Base-by-base conservation (phyloP, 2,113 vertebrate genomes). In the Ivindomyrus marchei region DNA sequence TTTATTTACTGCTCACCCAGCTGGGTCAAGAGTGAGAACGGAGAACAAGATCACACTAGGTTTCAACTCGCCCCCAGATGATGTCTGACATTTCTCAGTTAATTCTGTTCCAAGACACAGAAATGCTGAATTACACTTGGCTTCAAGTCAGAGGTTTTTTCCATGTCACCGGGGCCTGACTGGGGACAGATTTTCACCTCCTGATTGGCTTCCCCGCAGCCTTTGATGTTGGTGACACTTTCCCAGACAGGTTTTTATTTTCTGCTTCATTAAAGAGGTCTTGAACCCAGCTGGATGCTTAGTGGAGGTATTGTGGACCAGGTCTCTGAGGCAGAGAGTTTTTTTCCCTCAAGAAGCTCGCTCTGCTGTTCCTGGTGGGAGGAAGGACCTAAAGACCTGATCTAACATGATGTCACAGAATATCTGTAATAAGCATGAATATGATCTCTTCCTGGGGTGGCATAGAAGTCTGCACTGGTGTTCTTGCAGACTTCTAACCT, bases 1-100 rank as follows among this genome's bases (percentile, higher is more conserved):
- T 80, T 89, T 17, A 83, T 89, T 89, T 89, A 36, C 31, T 39
- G 62, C 50, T 36, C 56, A 10, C 89, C 85, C 39, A 66, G 53
- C 89, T 89, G 88, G 42, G 88, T 19, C 77, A 74, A 42, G 88
- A 89, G 70, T 84, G 19, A 83, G 58, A 83, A 31, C 15, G 13
- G n/a, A 47, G 53, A 58, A 10, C 31, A 58, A 56, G 49, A 66
- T 15, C 21, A 46, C 36, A 47, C 19, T 39, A n/a, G 27, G 39
- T 80, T 58, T 74, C 86, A 36, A 39, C 21, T 13, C 13, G 2
- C 11, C 85, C 85, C 50, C 46, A 4, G 46, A 27, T 90, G 89
- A 87, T 62, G 46, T 24, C 84, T 87, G 89, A 87, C 36, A 49
- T 90, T 87, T 87, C 9, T 6, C 46, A 84, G 47, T 87, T 66